Conservation (phyloP, 1,140 invertebrate species). For the Thrips palmi region DNA sequence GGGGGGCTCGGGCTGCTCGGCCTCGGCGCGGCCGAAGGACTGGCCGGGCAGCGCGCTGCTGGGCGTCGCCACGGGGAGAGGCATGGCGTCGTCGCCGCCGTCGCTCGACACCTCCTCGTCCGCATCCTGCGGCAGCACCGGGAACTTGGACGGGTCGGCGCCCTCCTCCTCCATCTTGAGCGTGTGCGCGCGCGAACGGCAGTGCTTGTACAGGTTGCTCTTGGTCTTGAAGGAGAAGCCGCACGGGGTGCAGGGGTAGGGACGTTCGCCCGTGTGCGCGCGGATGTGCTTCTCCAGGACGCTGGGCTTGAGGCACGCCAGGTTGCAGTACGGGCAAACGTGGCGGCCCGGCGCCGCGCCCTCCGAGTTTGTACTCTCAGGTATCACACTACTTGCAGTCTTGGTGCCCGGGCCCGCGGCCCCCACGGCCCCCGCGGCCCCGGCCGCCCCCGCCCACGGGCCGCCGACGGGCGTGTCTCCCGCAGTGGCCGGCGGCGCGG, state of each 20-base stretch:
- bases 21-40: conserved; percentile 1
- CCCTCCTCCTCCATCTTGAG: conserved; percentile 37
- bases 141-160: conserved; percentile 4
- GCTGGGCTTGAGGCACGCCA: conserved; percentile 82
- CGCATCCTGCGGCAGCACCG: conserved; percentile 5
- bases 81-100: conserved; percentile 1
- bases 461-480: conserved; percentile 1
- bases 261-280: conserved; percentile 80
- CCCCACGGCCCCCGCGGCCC: not conserved
- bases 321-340: conserved; percentile 70
- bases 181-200: conserved; percentile 62
- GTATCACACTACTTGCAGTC: not conserved
- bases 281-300: conserved; percentile 85
- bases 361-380: conserved; percentile 7
- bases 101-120: conserved; percentile 12
- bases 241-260: conserved; percentile 73
- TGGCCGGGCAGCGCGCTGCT: not conserved
- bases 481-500: conserved; percentile 5
- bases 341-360: conserved; percentile 35
- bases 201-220: conserved; percentile 85
- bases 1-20: not conserved
- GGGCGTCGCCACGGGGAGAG: not conserved
- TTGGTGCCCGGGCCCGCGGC: not conserved
- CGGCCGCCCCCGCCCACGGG: not conserved
- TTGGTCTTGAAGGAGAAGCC: conserved; percentile 89